These are phyloP conservation scores for Lophotis ruficrista DNA, from an alignment of 2,113 vertebrate species.

Conservation along the genomic window DNA sequence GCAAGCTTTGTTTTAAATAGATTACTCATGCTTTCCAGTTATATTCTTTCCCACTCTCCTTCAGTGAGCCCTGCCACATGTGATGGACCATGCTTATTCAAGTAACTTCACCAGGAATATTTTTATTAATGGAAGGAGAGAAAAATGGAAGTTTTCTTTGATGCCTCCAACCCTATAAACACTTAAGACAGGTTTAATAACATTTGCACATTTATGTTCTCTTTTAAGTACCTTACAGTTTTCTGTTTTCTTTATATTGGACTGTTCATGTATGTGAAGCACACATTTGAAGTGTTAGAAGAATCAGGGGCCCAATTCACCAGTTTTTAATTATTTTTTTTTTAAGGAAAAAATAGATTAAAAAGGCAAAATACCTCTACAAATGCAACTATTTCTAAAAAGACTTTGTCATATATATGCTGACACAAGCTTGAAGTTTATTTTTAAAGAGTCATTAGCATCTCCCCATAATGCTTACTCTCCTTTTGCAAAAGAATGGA, in stretches of 20 bases:
- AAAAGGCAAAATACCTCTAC: background rate
- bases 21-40: conserved; percentile 35
- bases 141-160: background rate
- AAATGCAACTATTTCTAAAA: background rate
- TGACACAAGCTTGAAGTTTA: background rate
- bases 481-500: background rate
- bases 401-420: background rate
- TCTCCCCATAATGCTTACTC: background rate
- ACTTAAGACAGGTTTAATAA: background rate
- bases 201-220: background rate
- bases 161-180: background rate
- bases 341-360: background rate
- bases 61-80: background rate
- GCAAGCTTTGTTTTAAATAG: conserved; percentile 66
- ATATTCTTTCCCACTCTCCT: background rate
- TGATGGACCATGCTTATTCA: conserved; percentile 14
- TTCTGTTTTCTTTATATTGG: background rate
- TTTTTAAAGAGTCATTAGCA: background rate
- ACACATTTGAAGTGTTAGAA: background rate
- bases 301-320: background rate
- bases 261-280: background rate
- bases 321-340: background rate
- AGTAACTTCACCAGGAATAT: conserved; percentile 43
- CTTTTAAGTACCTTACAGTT: background rate
- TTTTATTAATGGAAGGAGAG: conserved; percentile 36